Evolutionary conservation across 2,888 invertebrate species (phyloP).

Genomic region (Troides oblongomaculatus): DNA sequence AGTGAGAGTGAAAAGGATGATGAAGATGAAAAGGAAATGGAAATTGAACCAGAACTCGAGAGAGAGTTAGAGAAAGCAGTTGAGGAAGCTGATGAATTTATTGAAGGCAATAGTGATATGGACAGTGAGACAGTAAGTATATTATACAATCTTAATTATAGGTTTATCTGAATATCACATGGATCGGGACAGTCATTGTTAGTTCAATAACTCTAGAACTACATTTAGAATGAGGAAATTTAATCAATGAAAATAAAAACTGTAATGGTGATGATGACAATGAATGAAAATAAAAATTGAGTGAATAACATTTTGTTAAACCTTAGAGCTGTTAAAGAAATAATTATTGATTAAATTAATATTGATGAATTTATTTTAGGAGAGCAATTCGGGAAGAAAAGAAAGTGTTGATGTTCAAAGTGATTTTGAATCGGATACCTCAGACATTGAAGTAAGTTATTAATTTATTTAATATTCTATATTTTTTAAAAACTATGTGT

Average conservation of each 20-base stretch:
- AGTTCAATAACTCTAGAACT: too few relatives aligned
- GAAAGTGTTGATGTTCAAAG: constrained; percentile 83
- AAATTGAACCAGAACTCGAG: constrained; percentile 83
- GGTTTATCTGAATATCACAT: too few relatives aligned
- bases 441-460: constrained; percentile 89
- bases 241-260: not conserved
- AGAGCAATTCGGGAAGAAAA: constrained; percentile 85
- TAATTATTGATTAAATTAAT: not conserved
- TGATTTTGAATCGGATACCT: constrained; percentile 86
- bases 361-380: constrained; percentile 51
- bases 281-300: not conserved
- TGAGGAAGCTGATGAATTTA: constrained; percentile 83
- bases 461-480: not conserved
- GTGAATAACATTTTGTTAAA: not conserved
- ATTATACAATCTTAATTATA: not conserved
- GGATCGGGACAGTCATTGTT: too few relatives aligned
- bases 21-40: constrained; percentile 80
- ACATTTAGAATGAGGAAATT: too few relatives aligned
- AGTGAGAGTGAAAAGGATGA: constrained; percentile 84
- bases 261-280: not conserved
- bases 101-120: constrained; percentile 86
- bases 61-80: constrained; percentile 81
- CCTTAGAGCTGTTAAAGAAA: not conserved
- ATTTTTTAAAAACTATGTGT: not conserved
- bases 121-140: constrained; percentile 68